Evolutionary conservation across 2,888 invertebrate genomes (phyloP), one percentile per base, ranked within the genome.

Genomic region (Lasioglossum zephyrum): DNA sequence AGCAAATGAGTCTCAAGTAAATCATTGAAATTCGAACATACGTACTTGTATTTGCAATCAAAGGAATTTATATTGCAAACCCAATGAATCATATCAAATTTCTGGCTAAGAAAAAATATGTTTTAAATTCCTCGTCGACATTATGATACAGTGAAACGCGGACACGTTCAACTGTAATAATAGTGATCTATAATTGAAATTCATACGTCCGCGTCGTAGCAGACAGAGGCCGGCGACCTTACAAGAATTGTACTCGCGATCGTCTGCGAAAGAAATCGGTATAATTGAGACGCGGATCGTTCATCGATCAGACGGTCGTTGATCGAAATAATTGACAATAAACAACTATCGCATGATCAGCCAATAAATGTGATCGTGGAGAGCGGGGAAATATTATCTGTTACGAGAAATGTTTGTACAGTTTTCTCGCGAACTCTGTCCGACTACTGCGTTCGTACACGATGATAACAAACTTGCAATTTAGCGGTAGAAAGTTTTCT

Each of bases 401-500:
- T 57, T 79, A 16, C 80, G 31, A 36, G 66, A 36, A 5, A 75
- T 44, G 44, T 77, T 77, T 74, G 86, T 75, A 75, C 75, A 41
- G 74, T 63, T 44, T 36, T 44, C 66, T 36, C 6, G 74, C 44
- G 82, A 75, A 39, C 47, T 39, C 49, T 72, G 73, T 70, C 60
- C 74, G 70, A 60, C 39, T 63, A 57, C 49, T 53, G 72, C 75
- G 77, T 69, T 60, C 44, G 60, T 63, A 79, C 78, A 73, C 72
- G 78, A 69, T 84, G 78, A 69, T 84, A 66, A 79, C 70, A 49
- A 72, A 78, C 47, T 77, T 73, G 53, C 44, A 75, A 76, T 44
- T 31, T 89, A 89, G 74, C 73, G 69, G 66, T 73, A 77, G 77
- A 53, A 76, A 79, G 31, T 44, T 31, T 74, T 77, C 60, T 75